Evolutionary conservation across 1,140 invertebrate genomes (phyloP), one percentile per base, ranked within the genome.

Genomic region (Episyrphus balteatus): DNA sequence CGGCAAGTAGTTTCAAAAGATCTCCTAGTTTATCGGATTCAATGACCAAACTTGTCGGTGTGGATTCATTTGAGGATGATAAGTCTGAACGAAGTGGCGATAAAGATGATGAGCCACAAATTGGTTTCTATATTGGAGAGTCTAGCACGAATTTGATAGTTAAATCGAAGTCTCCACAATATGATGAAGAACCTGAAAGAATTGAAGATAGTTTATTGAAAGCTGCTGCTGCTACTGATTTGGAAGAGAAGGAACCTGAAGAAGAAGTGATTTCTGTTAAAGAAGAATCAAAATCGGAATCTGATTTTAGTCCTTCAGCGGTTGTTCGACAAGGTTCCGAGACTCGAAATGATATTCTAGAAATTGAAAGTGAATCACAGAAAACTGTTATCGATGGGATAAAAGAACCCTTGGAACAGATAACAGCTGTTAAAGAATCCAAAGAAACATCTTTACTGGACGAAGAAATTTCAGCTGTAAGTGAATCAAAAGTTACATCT

Each of bases 71-170:
- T 1, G 63, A 66, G 40, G 61, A 62, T 42, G 57, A 51, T 13
- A 62, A 63, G 12, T 62, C 62, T 9, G 62, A 65, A 37, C 61
- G 57, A 30, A 61, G 58, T 0, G 60, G 62, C 13, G 49, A 50
- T 13, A 38, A 26, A 1, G 61, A 55, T 14, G 30, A 31, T 21
- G 65, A 65, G 39, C 47, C 52, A 40, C 40, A 53, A 26, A 61
- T 65, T 1, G 62, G 62, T 38, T 68, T 68, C 15, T 68, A 68
- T 44, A 68, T 68, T 30, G 66, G 66, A 0, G 66, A 68, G 47
- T 68, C 66, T 0, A 66, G 65, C 39, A 55, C 54, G 1, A 63
- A 68, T 55, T 55, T 68, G 2, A 68, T 68, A 15, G 61, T 41
- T 12, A 68, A 66, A 41, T 62, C 62, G 7, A 50, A 56, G 18